Evolutionary conservation across 1,140 invertebrate species (phyloP).

Genomic region (Caenorhabditis tropicalis): DNA sequence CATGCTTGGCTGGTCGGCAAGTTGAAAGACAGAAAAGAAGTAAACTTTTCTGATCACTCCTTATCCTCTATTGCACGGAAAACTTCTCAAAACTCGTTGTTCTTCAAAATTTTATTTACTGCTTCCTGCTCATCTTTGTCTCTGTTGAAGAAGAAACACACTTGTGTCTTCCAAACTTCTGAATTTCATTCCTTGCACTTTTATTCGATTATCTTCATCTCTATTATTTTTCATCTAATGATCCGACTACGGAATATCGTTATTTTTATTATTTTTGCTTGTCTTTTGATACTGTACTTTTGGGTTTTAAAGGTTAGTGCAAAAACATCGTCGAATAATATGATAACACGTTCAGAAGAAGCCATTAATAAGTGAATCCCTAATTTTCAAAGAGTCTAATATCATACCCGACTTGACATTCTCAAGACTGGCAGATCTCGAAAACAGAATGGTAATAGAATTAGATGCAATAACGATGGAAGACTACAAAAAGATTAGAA

Average conservation of each 20-base stretch:
- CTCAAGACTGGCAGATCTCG: neutral
- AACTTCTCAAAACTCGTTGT: neutral
- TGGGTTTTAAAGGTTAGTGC: neutral
- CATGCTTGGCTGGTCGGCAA: conserved; percentile 20
- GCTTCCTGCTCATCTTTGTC: neutral
- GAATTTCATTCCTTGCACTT: too few species aligned
- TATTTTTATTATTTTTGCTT: neutral
- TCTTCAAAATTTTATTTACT: conserved; percentile 5
- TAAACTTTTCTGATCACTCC: neutral
- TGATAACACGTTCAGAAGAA: neutral
- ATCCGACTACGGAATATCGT: neutral
- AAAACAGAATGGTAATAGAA: neutral
- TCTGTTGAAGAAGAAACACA: neutral
- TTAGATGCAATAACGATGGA: neutral
- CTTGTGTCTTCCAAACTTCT: neutral
- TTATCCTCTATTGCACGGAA: neutral
- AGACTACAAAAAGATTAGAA: neutral
- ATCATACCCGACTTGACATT: neutral
- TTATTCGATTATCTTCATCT: too few species aligned
- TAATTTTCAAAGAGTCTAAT: neutral
- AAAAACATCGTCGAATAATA: neutral
- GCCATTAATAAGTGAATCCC: neutral
- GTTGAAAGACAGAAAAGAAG: neutral
- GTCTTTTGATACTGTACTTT: neutral
- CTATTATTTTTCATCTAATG: neutral